phyloP scores from a whole-genome alignment of 1,140 invertebrate genomes.

The Sminthurides bifidus region DNA sequence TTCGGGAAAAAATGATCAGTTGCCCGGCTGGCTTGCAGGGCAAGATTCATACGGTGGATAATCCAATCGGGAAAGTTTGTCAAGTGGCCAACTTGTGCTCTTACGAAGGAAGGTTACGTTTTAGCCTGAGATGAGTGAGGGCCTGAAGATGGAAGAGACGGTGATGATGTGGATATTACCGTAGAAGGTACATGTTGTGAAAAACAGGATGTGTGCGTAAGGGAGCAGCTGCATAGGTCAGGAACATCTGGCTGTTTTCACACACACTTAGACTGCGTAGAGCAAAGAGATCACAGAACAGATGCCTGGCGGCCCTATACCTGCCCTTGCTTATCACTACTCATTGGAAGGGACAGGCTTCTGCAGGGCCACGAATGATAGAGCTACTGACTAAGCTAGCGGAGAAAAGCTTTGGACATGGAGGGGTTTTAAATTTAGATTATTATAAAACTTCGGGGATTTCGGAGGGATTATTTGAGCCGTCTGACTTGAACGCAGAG shows the following conservation, averaged over 20 bases:
- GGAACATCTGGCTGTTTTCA: constrained; percentile 13
- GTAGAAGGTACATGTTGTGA: constrained; percentile 1
- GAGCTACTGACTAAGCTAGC: too few relatives aligned
- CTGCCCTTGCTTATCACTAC: constrained; percentile 9
- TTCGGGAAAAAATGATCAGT: too few relatives aligned
- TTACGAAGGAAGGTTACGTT: too few relatives aligned
- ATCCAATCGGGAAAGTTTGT: constrained; percentile 4
- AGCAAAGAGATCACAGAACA: too few relatives aligned
- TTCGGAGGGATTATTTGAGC: constrained; percentile 11
- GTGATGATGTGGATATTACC: background rate
- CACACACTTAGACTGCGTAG: too few relatives aligned
- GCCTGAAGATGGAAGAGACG: background rate
- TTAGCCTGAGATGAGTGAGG: background rate
- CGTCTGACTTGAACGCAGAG: too few relatives aligned
- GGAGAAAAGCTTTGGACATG: too few relatives aligned
- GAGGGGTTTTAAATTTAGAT: constrained; percentile 11
- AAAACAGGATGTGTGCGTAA: constrained; percentile 10
- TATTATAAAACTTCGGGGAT: constrained; percentile 12
- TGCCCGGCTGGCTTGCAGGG: too few relatives aligned
- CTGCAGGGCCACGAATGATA: too few relatives aligned
- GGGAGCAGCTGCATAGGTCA: constrained; percentile 14
- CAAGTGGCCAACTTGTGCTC: constrained; percentile 8
- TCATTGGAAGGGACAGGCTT: too few relatives aligned
- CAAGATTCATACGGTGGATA: too few relatives aligned
- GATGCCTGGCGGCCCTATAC: constrained; percentile 5